Evolutionary conservation across 2,797 vertebrate genomes (phyloP), one percentile per base, ranked within the genome.

Genomic region (Spinus pinus): DNA sequence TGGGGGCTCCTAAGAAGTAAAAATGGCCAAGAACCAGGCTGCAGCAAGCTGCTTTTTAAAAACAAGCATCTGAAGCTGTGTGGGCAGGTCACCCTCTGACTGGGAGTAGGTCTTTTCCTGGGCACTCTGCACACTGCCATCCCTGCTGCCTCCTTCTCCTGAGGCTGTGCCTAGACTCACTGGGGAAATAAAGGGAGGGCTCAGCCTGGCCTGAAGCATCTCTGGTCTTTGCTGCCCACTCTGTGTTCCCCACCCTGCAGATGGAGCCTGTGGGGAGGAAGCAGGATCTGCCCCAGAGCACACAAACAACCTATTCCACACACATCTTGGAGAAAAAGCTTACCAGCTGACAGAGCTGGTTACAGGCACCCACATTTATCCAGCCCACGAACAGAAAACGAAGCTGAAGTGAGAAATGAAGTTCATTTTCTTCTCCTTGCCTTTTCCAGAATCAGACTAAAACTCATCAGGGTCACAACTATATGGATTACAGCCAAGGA

Each of bases 401-500:
- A 96, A 79, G 80, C 75, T 79, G 91, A 70, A 77, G 64, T 4
- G 4, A 92, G 88, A 95, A 95, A 90, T 94, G 88, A 73, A 96
- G 85, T 88, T 95, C 41, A 96, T 94, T 94, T 95, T 96, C 91
- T 94, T 81, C 71, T 75, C 44, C 54, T 91, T 80, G 90, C 60
- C 46, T 96, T 91, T 94, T 90, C 87, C 80, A 95, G 80, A 90
- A 67, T 84, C 88, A 88, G 80, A 79, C 70, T 92, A 89, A 92
- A 93, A 94, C 82, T 93, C 90, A 90, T 94, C 94, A 96, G 95
- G 91, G 90, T 96, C 93, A 95, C 86, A 88, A 81, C 85, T 35
- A 86, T 83, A 95, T 88, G 91, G 91, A 93, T 90, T 64, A 83
- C 70, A 92, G 93, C 79, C 91, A 95, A 92, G 88, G 77, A 95